Evolutionary conservation across 2,797 vertebrate genomes (phyloP), one percentile per base, ranked within the genome.

Genomic region (Antennarius maculatus): DNA sequence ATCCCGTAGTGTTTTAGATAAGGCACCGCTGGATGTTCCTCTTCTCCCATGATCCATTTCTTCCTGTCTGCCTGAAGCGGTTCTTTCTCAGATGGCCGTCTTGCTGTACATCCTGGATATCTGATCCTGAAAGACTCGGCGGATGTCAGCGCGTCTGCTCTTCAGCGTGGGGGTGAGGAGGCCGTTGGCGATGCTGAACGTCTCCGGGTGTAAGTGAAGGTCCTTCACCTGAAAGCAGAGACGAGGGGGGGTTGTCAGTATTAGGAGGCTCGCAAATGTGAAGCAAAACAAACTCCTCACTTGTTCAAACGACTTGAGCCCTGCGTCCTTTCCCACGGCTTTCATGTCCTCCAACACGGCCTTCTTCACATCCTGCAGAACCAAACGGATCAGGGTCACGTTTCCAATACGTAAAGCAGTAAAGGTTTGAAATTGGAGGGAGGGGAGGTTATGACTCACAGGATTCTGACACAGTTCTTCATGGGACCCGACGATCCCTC

Each of bases 91-190:
- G 64, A 82, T 34, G 31, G 80, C 18, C 0, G 77, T 85, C 82
- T 89, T 92, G 74, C 76, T 86, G 92, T 95, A 95, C 90, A 95
- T 92, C 69, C 42, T 89, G 12, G 81, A 45, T 75, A 95, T 91
- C 74, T 94, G 92, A 72, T 93, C 85, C 67, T 92, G 88, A 68
- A 95, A 95, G 63, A 80, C 73, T 27, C 68, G 86, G 41, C 86
- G 89, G 80, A 95, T 91, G 71, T 94, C 92, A 0, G 80, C 46
- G 0, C 94, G 93, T 59, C 89, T 83, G 29, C 90, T 94, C 80
- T 95, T 94, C 77, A 95, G 85, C 13, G 94, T 95, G 4, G 94
- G 94, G 0, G 94, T 95, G 61, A 95, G 93, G 34, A 95, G 93
- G 60, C 93, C 94, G 48, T 95, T 95, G 69, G 88, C 91, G 0